phyloP scores from a whole-genome alignment of 1,140 invertebrate species.

The Cyrtorhinus lividipennis region DNA sequence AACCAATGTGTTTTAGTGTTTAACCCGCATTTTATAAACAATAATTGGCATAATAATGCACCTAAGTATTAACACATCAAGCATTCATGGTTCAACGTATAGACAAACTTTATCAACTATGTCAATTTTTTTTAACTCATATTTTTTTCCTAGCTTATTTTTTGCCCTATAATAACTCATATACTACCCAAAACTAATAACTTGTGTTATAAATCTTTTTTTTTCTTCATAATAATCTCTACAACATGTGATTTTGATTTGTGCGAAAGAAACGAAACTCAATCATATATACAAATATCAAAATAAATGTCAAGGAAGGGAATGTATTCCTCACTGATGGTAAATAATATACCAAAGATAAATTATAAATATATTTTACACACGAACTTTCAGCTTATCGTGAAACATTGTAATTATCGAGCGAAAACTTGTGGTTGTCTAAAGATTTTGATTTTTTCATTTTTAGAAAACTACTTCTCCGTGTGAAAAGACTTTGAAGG shows the following conservation, averaged over 20 bases:
- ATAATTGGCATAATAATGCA: slow-evolving; percentile 11
- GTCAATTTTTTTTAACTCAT: slow-evolving; percentile 1
- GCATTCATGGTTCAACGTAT: slow-evolving; percentile 13
- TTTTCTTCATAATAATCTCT: slow-evolving; percentile 15
- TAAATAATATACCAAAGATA: no score
- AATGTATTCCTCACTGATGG: no score
- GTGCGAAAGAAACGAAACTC: slow-evolving; percentile 21
- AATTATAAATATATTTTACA: no score
- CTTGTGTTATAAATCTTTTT: slow-evolving; percentile 21
- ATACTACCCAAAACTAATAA: slow-evolving; percentile 21
- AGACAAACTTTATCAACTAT: slow-evolving; percentile 14
- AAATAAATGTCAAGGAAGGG: no score
- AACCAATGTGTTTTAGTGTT: slow-evolving; percentile 10
- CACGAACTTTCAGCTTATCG: no score
- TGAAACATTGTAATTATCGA: no score
- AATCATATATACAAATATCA: background rate
- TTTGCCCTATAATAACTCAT: slow-evolving; percentile 17
- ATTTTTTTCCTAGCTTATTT: background rate
- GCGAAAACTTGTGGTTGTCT: no score
- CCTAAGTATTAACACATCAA: slow-evolving; percentile 13
- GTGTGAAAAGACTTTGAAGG: no score
- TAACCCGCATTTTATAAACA: slow-evolving; percentile 12
- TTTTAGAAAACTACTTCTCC: no score
- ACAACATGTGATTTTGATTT: slow-evolving; percentile 23
- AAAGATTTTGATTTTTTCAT: no score